Evolutionary conservation across 2,113 vertebrate species (phyloP).

Genomic region (Oxyura jamaicensis): DNA sequence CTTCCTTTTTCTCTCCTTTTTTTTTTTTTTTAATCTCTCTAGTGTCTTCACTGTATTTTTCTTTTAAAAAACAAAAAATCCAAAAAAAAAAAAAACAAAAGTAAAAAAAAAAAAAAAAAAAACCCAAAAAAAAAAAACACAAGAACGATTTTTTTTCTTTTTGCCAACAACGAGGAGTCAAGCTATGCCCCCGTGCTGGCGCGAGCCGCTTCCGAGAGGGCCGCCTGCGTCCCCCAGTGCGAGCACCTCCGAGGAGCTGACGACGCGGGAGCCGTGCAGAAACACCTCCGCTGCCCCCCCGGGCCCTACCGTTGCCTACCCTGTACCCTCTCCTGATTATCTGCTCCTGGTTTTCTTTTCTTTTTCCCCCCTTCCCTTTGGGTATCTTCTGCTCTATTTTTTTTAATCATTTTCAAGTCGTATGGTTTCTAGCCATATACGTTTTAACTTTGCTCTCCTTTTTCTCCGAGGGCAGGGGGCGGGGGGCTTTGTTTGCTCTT

Average conservation of each 20-base stretch:
- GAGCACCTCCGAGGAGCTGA: conserved; percentile 26
- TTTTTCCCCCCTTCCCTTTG: neutral
- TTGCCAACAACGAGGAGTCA: conserved; percentile 73
- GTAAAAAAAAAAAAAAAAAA: neutral
- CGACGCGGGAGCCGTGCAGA: neutral
- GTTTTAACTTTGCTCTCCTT: conserved; percentile 32
- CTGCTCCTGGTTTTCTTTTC: conserved; percentile 51
- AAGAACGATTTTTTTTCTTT: conserved; percentile 43
- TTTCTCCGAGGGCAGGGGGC: conserved; percentile 17
- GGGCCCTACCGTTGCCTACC: neutral
- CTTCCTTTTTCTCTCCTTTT: conserved; percentile 5
- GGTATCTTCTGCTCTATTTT: neutral
- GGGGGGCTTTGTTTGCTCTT: neutral
- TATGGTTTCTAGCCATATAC: conserved; percentile 39
- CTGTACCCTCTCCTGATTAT: neutral
- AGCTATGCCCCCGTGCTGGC: conserved; percentile 44
- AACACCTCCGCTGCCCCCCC: neutral
- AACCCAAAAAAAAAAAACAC: neutral
- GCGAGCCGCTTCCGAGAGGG: conserved; percentile 20
- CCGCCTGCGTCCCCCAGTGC: neutral
- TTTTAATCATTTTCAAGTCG: neutral
- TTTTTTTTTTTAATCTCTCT: neutral
- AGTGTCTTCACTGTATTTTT: conserved; percentile 88
- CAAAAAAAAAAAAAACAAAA: conserved; percentile 54
- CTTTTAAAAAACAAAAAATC: conserved; percentile 74